Base-by-base conservation (phyloP, 2,113 vertebrate genomes). In the Zingel zingel region DNA sequence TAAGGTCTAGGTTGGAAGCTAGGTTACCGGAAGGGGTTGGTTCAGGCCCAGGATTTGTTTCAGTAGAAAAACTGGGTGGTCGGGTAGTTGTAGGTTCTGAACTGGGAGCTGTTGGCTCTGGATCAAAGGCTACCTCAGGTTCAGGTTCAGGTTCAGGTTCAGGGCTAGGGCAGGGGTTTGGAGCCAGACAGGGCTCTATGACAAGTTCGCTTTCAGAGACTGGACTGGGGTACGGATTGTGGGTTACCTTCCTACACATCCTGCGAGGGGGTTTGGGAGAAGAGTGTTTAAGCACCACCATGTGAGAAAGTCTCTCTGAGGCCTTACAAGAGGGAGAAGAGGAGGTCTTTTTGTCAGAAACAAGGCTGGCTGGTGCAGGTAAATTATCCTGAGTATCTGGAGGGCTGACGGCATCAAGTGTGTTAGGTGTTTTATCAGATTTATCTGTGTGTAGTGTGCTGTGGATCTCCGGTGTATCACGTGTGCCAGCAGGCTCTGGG, bases 201-300 rank as follows among this genome's bases (percentile, higher is more conserved):
- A 53, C 48, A 36, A 72, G 11, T 10, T 91, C 91, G 1, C 65
- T 87, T 61, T 93, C 88, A 63, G 81, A 84, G 47, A 68, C 72
- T 4, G 33, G 71, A 59, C 23, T 67, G 21, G 85, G 61, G 78
- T 76, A 57, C 43, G 39, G 68, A 73, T 12, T 78, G 3, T 81
- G 47, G 1, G 89, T 33, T 15, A 88, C 83, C 88, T 96, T 96
- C 63, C 92, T 87, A n/a, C 94, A 95, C 95, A 95, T 96, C 88
- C 95, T 94, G 25, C 95, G 91, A 9, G 95, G 95, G 2, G 95
- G 95, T 84, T 95, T 96, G 5, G 95, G 95, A 12, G 95, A 96
- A 4, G 93, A 93, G 84, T 95, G 94, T 84, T 95, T 95, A 70
- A 96, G 95, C 82, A 96, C 93, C 81, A 95, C 95, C 95, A 96